Base-by-base conservation (phyloP, 2,888 invertebrate genomes). In the Quadroppia sp. region DNA sequence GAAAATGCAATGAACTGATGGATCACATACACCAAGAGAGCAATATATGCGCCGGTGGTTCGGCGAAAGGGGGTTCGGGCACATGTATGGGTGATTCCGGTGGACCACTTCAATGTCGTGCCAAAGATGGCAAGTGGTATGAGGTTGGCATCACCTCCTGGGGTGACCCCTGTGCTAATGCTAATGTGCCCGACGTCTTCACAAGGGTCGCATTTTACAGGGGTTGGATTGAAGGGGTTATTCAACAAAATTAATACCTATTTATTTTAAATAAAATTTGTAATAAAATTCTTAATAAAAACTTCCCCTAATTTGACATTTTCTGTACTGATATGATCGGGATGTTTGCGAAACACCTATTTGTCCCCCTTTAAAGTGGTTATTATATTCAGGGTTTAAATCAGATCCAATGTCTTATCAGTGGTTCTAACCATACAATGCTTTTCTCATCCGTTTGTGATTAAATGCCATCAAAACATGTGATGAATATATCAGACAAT, bases 71-170 rank as follows among this genome's bases (percentile, higher is more conserved):
- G 1, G 69, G 56, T 15, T 17, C 15, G 80, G 81, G 76, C 79
- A 82, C 7, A 78, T 74, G 74, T 23, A 36, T 11, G 1, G 73
- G 73, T 15, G 73, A 73, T 25, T 73, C 73, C 2, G 73, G 73
- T 17, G 56, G 73, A 32, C 73, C 73, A 2, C 64, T 64, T 6
- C 53, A 53, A 13, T 73, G 73, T 23, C 42, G 67, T 9, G 15
- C 30, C 6, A 20, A 1, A 17, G 42, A 45, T 25, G 50, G 25
- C 17, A 9, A 23, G 20, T 73, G 73, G 73, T 69, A 67, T 69
- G 67, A 73, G 28, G 40, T 73, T 1, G 73, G 73, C 17, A 48
- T 73, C 13, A 40, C 67, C 9, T 73, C 73, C n/a, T 67, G 36
- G 3, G 73, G 73, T 23, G 2, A n/a, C 4, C 73, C 73, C 50